phyloP scores from a whole-genome alignment of 2,888 invertebrate genomes.

The Tridacna crocea region DNA sequence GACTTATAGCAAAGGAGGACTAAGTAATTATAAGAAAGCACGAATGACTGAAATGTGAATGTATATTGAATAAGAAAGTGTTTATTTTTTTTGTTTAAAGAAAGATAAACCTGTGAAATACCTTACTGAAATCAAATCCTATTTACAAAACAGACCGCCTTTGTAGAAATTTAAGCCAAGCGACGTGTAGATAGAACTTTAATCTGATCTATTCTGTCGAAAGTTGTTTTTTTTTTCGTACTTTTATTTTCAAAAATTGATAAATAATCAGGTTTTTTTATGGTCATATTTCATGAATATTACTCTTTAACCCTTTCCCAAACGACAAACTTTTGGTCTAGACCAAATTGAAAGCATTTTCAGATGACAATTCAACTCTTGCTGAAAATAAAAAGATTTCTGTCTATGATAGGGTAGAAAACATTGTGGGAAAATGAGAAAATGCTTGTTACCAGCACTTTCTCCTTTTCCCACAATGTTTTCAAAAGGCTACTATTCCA shows the following conservation, averaged over 20 bases:
- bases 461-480: not conserved
- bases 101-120: not conserved
- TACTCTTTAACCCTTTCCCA: not conserved
- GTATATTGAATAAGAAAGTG: too few relatives aligned
- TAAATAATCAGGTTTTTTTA: too few relatives aligned
- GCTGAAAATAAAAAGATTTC: not conserved
- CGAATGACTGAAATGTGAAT: too few relatives aligned
- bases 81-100: too few relatives aligned
- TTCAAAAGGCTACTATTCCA: too few relatives aligned
- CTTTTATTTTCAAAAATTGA: not conserved
- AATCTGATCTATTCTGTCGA: constrained; percentile 41
- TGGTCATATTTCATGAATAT: too few relatives aligned
- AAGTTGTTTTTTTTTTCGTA: not conserved
- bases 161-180: constrained; percentile 8
- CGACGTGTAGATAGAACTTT: constrained; percentile 10
- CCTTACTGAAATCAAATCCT: not conserved
- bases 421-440: not conserved
- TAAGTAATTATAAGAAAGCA: too few relatives aligned
- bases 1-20: too few relatives aligned
- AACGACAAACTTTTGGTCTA: not conserved
- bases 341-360: not conserved
- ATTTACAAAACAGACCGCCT: not conserved
- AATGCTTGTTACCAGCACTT: not conserved
- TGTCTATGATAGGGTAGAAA: too few relatives aligned
- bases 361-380: not conserved